Evolutionary conservation across 2,888 invertebrate species (phyloP).

Genomic region (Hemaris fuciformis): DNA sequence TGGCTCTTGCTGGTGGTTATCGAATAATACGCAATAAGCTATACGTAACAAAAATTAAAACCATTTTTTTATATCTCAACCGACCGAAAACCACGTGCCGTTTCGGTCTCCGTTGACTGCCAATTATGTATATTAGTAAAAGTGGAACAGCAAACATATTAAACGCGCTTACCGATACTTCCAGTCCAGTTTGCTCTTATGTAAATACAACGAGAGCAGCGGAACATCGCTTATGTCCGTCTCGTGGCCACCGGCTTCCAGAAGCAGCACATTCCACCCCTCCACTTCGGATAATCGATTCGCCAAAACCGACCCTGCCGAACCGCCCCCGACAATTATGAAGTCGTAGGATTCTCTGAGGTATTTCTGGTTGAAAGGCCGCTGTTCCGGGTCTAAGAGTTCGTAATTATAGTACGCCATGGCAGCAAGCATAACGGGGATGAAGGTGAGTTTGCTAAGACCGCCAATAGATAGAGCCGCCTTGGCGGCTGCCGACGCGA

Average conservation of each 20-base stretch:
- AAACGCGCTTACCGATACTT: conserved; percentile 85
- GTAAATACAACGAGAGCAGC: conserved; percentile 91
- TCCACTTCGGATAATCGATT: conserved; percentile 89
- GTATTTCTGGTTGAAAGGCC: conserved; percentile 85
- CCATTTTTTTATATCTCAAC: neutral
- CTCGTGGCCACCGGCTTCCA: conserved; percentile 94
- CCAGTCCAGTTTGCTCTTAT: conserved; percentile 95
- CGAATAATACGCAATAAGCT: neutral
- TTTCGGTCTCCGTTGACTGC: neutral
- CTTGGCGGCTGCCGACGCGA: conserved; percentile 85
- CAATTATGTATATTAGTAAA: neutral
- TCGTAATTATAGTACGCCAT: conserved; percentile 93
- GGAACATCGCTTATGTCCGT: conserved; percentile 94
- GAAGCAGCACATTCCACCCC: conserved; percentile 88
- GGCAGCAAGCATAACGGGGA: conserved; percentile 88
- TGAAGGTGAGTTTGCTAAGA: conserved; percentile 86
- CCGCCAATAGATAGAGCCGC: conserved; percentile 86
- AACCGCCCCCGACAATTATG: conserved; percentile 90
- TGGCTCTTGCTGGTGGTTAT: neutral
- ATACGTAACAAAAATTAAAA: neutral
- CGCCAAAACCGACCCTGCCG: conserved; percentile 91
- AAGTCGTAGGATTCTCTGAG: conserved; percentile 90
- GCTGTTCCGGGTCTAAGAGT: conserved; percentile 90
- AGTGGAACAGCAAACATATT: neutral
- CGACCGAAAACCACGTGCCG: neutral